These are phyloP conservation scores for Biston stratarius DNA, from an alignment of 2,888 invertebrate species.

Conservation along the genomic window DNA sequence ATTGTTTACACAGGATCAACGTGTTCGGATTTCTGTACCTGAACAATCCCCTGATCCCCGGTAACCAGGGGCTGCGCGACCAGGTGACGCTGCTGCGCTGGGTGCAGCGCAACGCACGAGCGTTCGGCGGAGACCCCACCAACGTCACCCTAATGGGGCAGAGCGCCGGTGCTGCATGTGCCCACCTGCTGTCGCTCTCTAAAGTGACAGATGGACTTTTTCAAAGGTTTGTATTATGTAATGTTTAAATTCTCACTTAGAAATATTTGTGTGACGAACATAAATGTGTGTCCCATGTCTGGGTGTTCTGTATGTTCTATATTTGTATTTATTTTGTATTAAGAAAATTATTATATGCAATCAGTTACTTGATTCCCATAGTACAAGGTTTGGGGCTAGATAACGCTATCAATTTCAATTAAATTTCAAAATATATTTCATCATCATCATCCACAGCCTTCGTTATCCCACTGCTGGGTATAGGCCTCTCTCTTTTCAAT, in stretches of 20 bases:
- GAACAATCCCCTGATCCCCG: constrained; percentile 68
- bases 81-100: constrained; percentile 73
- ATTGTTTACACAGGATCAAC: constrained; percentile 61
- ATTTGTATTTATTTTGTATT: constrained; percentile 15
- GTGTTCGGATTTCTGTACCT: constrained; percentile 81
- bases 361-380: too few relatives aligned
- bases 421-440: too few relatives aligned
- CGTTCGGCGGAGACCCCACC: constrained; percentile 76
- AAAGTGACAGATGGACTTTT: constrained; percentile 69
- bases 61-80: constrained; percentile 81
- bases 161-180: constrained; percentile 72
- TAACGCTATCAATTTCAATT: too few relatives aligned
- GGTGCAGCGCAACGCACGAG: constrained; percentile 69
- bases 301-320: constrained; percentile 11
- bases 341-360: too few relatives aligned
- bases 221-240: constrained; percentile 55
- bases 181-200: constrained; percentile 70
- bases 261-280: too few relatives aligned
- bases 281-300: too few relatives aligned
- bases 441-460: too few relatives aligned
- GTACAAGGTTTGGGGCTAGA: too few relatives aligned
- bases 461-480: too few relatives aligned
- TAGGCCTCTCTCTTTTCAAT: too few relatives aligned
- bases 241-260: too few relatives aligned
- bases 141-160: constrained; percentile 77